Percentiles rank a stretch among this genome's conserved stretches.
phyloP scores from a whole-genome alignment of 2,113 vertebrate genomes.

The Corapipo altera region DNA sequence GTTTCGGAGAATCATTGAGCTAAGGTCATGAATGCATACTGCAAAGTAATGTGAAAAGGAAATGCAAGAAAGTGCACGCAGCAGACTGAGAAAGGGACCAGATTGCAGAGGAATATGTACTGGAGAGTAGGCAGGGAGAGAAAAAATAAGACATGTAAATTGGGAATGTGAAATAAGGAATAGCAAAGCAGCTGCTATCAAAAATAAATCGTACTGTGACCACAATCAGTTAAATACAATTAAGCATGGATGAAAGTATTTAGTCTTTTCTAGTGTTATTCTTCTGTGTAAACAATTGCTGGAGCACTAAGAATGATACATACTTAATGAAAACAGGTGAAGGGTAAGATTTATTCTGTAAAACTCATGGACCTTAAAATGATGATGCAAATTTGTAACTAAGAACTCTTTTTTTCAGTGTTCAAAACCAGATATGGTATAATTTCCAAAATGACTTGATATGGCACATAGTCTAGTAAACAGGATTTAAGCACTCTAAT shows the following conservation, averaged over 20 bases:
- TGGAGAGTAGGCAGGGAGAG: constrained; percentile 34
- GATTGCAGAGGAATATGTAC: constrained; percentile 25
- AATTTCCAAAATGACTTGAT: not conserved
- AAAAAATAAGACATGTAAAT: constrained; percentile 25
- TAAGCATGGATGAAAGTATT: not conserved
- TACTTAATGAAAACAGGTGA: not conserved
- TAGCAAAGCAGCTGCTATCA: not conserved
- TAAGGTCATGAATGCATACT: not conserved
- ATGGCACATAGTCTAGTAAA: not conserved
- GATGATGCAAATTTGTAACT: not conserved
- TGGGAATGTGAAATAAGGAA: constrained; percentile 8
- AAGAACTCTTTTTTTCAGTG: not conserved
- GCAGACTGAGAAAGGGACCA: not conserved
- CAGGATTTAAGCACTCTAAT: not conserved
- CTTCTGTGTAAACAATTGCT: not conserved
- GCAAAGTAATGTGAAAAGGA: not conserved
- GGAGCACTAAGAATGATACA: not conserved
- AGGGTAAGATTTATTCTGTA: not conserved
- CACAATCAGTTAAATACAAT: not conserved
- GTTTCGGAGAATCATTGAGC: not conserved
- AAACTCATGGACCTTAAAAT: not conserved
- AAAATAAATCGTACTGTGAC: constrained; percentile 12
- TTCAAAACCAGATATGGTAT: not conserved
- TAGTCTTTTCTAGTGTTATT: not conserved
- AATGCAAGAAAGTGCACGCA: not conserved